phyloP scores from a whole-genome alignment of 1,140 invertebrate species.

The Drosophila novamexicana region DNA sequence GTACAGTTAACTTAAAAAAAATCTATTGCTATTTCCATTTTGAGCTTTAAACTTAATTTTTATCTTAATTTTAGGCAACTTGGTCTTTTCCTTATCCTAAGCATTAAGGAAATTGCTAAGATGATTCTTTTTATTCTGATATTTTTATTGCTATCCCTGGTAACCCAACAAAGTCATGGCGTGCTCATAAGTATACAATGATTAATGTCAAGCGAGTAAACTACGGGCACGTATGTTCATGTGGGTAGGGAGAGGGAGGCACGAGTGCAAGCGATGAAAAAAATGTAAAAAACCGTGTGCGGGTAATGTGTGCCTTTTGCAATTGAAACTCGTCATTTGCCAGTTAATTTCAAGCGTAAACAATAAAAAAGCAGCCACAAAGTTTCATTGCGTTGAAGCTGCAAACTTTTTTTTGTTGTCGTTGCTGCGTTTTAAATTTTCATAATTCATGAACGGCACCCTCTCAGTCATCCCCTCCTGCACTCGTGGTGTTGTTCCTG shows the following conservation, averaged over 20 bases:
- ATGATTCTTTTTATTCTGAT: not conserved
- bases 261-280: not conserved
- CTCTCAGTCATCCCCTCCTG: not conserved
- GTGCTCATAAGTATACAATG: constrained; percentile 53
- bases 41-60: too few relatives aligned
- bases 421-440: constrained; percentile 64
- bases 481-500: constrained; percentile 54
- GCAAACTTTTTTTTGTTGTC: constrained; percentile 25
- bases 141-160: not conserved
- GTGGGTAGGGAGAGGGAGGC: not conserved
- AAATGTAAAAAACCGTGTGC: not conserved
- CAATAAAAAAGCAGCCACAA: constrained; percentile 47
- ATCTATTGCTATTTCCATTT: too few relatives aligned
- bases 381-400: constrained; percentile 57
- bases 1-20: too few relatives aligned
- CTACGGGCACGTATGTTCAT: constrained; percentile 3
- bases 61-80: too few relatives aligned
- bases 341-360: constrained; percentile 74
- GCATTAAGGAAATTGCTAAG: not conserved
- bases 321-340: constrained; percentile 73
- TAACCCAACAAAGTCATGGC: constrained; percentile 11
- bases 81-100: too few relatives aligned
- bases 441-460: constrained; percentile 66
- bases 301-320: constrained; percentile 33
- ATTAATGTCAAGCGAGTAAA: constrained; percentile 56